Conservation (phyloP, 2,797 vertebrate species). For the Eospalax fontanierii region DNA sequence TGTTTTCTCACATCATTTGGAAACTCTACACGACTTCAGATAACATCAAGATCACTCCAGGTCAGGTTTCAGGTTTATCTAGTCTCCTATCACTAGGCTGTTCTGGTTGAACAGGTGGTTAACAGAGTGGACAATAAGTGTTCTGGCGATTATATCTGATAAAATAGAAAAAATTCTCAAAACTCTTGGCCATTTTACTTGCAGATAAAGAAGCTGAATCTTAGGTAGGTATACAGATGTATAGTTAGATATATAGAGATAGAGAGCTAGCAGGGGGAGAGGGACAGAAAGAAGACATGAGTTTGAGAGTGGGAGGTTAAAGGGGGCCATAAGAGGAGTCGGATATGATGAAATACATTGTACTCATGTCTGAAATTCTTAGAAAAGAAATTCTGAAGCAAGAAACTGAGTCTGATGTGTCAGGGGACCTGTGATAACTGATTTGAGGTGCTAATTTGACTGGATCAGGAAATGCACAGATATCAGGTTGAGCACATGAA, state of each 20-base stretch:
- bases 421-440: background rate
- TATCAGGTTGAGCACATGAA: background rate
- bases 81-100: background rate
- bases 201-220: too few species aligned
- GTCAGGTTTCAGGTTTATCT: background rate
- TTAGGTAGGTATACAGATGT: too few species aligned
- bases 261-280: too few species aligned
- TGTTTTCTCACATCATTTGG: slow-evolving; percentile 28
- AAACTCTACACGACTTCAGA: background rate
- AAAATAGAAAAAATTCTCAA: background rate
- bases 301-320: too few species aligned
- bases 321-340: too few species aligned
- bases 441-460: background rate
- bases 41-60: background rate
- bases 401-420: background rate
- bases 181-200: too few species aligned
- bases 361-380: background rate
- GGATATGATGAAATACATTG: background rate
- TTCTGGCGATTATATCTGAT: background rate
- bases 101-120: background rate
- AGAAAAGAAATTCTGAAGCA: background rate
- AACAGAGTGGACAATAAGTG: background rate
- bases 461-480: background rate
- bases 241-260: too few species aligned
- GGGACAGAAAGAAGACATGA: background rate